Evolutionary conservation across 2,797 vertebrate species (phyloP), one percentile per base, ranked within the genome.

Genomic region (Glossophaga mutica): DNA sequence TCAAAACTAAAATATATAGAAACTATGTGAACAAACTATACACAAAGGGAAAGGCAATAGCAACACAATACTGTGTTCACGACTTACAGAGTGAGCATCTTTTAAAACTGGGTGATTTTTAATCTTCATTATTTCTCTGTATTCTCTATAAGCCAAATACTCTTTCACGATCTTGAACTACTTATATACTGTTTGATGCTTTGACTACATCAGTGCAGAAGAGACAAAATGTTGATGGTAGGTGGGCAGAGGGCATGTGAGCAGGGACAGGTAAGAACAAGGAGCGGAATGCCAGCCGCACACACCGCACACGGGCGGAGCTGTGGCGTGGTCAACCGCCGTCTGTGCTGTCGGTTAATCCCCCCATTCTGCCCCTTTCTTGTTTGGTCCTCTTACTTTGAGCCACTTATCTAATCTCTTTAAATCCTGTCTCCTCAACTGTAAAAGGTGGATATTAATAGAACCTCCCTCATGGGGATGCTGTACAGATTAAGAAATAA

Each of bases 51-150:
- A 76, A 92, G 74, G n/a, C 15, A 67, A 34, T 1, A 83, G 37
- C 70, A 88, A 68, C 67, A 84, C 11, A 39, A 5, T 21, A n/a
- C 79, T 12, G 1, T 50, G 62, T 32, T 82, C n/a, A 6, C 32
- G n/a, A 57, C 16, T 44, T 59, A 19, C 32, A 84, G 79, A 32
- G 42, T 2, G 22, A 55, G 42, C 48, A 57, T 50, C 29, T 84
- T 93, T 87, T 46, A 48, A 91, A 83, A 84, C 21, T 68, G 42
- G 19, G 11, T 74, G 21, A 52, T 82, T 78, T 89, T 90, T 76
- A 57, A 10, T 93, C 82, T 82, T 87, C 42, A 78, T 50, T 93
- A 18, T 62, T 83, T 9, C 57, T 83, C 62, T 83, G 15, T 78
- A 3, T 78, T 83, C 46, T 90, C 55, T 62, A 88, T 0, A 57